These are phyloP conservation scores for Gari tellinella DNA, from an alignment of 2,888 invertebrate genomes.

Conservation along the genomic window DNA sequence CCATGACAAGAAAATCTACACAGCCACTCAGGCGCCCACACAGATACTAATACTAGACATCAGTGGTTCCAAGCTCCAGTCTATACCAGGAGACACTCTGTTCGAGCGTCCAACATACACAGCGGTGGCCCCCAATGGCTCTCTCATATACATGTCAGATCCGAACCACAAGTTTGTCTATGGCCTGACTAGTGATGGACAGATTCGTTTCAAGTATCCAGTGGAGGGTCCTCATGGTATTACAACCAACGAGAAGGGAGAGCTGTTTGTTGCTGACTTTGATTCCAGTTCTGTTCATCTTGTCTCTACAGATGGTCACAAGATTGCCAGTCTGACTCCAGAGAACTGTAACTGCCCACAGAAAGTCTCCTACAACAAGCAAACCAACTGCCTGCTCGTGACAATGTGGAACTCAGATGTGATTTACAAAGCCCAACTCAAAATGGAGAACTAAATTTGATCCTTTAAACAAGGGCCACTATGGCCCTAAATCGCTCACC, in stretches of 20 bases:
- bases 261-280: slow-evolving; percentile 27
- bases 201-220: slow-evolving; percentile 14
- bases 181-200: slow-evolving; percentile 11
- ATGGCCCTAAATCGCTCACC: too few species aligned
- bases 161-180: slow-evolving; percentile 26
- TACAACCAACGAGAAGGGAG: slow-evolving; percentile 11
- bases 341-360: not conserved
- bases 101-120: slow-evolving; percentile 36
- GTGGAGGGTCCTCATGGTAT: slow-evolving; percentile 32
- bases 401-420: not conserved
- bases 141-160: slow-evolving; percentile 32
- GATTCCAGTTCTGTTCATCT: slow-evolving; percentile 5
- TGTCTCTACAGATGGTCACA: not conserved
- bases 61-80: slow-evolving; percentile 6
- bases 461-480: too few species aligned
- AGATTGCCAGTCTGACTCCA: not conserved
- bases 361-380: slow-evolving; percentile 7
- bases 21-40: slow-evolving; percentile 24
- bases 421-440: not conserved
- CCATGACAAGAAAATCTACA: slow-evolving; percentile 25
- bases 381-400: not conserved
- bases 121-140: slow-evolving; percentile 10
- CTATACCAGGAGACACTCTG: slow-evolving; percentile 16
- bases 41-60: slow-evolving; percentile 28
- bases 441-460: not conserved